These are phyloP conservation scores for Chloroceryle inda DNA, from an alignment of 2,797 vertebrate species.

Conservation along the genomic window DNA sequence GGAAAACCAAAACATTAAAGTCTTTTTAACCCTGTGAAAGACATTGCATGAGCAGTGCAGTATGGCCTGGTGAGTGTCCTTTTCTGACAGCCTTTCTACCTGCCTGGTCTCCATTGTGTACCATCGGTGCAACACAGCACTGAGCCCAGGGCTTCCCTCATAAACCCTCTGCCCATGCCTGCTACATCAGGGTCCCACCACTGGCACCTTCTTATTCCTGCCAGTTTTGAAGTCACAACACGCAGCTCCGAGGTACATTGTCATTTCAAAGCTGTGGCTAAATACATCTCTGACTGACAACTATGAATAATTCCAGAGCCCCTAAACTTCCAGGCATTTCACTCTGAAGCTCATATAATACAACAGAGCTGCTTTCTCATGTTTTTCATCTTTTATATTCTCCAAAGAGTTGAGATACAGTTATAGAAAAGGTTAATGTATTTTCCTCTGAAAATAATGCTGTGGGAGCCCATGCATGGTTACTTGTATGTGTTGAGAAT, in stretches of 20 bases:
- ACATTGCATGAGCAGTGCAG: not conserved
- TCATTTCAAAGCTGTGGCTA: conserved; percentile 67
- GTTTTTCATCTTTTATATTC: conserved; percentile 50
- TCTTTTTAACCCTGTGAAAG: not conserved
- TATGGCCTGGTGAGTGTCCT: not conserved
- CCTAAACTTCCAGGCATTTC: conserved; percentile 48
- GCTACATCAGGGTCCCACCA: not conserved
- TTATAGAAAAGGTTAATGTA: conserved; percentile 51
- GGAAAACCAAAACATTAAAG: not conserved
- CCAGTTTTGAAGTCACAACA: not conserved
- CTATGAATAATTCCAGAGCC: conserved; percentile 61
- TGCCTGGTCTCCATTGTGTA: accelerated
- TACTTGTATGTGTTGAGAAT: conserved; percentile 24
- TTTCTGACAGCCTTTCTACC: not conserved
- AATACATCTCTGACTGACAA: conserved; percentile 61
- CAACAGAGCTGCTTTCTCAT: conserved; percentile 18
- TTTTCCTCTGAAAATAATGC: conserved; percentile 66
- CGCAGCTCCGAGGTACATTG: not conserved
- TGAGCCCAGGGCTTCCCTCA: not conserved
- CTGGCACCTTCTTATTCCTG: not conserved
- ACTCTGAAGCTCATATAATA: not conserved
- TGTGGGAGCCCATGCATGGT: not conserved
- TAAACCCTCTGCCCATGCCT: accelerated
- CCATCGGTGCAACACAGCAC: not conserved
- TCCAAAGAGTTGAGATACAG: conserved; percentile 32